Evolutionary conservation across 2,113 vertebrate genomes (phyloP), one percentile per base, ranked within the genome.

Genomic region (Haemorhous mexicanus): DNA sequence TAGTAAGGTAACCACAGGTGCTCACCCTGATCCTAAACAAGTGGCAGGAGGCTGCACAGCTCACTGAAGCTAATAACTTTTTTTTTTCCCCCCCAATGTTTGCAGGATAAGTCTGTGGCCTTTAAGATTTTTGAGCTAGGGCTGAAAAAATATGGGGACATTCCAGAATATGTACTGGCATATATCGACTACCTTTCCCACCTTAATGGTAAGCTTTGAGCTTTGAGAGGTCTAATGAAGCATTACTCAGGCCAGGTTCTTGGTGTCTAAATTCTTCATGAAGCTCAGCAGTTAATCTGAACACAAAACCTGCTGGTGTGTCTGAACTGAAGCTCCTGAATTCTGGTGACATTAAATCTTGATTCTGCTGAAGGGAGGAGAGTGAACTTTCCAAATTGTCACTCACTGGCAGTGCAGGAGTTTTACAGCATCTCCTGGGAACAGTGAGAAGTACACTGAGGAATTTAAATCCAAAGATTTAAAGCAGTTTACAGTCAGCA

Each of bases 81-180:
- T 24, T 64, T 44, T 33, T 77, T 33, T 39, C 32, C 5, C 11
- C 67, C 62, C 62, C 21, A 4, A 74, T 47, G 64, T 90, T 93
- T 91, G 86, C 97, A 99, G 99, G 99, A 99, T 97, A 99, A 99
- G 95, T 99, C 99, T 22, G 99, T 99, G 98, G 99, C 99, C 98
- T 99, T 99, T 97, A 99, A 99, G 98, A 99, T 99, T 97, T 99
- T 99, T 98, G 99, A 99, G 95, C 98, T 99, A 59, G 99, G 99
- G 75, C 97, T 99, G 95, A 99, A 99, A 98, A 99, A 99, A 97
- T 99, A 99, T 18, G 99, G 99, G 30, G 99, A 99, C 97, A 99
- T 99, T 98, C 99, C 99, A 96, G 99, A 99, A 97, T 99, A 99
- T 84, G 99, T 99, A 56, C 97, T 99, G 94, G 99, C 99, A 4